Percentiles rank a stretch among this genome's conserved stretches.
phyloP scores from a whole-genome alignment of 2,888 invertebrate species.

The Conchocele bisecta region DNA sequence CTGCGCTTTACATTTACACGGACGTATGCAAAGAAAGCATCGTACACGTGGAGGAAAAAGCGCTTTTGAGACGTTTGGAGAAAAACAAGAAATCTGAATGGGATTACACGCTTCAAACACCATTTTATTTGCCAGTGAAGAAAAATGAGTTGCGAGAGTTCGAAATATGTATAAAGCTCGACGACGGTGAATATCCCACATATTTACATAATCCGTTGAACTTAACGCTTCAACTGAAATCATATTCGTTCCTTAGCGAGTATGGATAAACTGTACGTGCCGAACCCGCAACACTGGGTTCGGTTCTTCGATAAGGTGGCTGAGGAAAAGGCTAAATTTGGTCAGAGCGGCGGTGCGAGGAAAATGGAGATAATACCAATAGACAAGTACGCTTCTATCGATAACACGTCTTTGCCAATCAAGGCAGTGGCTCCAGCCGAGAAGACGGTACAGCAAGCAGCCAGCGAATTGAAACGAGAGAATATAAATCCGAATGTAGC shows the following conservation, averaged over 20 bases:
- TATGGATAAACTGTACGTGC: slow-evolving; percentile 30
- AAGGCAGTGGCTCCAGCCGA: not conserved
- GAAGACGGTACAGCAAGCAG: not conserved
- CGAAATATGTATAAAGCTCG: slow-evolving; percentile 24
- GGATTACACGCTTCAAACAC: slow-evolving; percentile 19
- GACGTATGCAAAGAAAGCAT: slow-evolving; percentile 39
- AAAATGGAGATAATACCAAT: not conserved
- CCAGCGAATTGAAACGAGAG: not conserved
- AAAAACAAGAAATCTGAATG: slow-evolving; percentile 24
- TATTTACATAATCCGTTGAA: slow-evolving; percentile 8
- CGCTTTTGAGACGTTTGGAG: slow-evolving; percentile 35
- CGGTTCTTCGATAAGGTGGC: not conserved
- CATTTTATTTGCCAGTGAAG: slow-evolving; percentile 37
- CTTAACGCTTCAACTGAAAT: slow-evolving; percentile 22
- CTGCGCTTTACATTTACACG: slow-evolving; percentile 22
- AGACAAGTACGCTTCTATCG: too few relatives aligned
- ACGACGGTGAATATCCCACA: not conserved
- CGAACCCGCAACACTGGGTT: slow-evolving; percentile 13
- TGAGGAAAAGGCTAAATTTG: not conserved
- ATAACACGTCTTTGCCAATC: not conserved
- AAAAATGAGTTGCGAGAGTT: slow-evolving; percentile 27
- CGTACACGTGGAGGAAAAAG: slow-evolving; percentile 24
- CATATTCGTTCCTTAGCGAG: slow-evolving; percentile 10
- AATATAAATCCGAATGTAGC: not conserved
- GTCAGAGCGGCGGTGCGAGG: not conserved